phyloP scores from a whole-genome alignment of 2,888 invertebrate species.

The Didymodactylos carnosus region DNA sequence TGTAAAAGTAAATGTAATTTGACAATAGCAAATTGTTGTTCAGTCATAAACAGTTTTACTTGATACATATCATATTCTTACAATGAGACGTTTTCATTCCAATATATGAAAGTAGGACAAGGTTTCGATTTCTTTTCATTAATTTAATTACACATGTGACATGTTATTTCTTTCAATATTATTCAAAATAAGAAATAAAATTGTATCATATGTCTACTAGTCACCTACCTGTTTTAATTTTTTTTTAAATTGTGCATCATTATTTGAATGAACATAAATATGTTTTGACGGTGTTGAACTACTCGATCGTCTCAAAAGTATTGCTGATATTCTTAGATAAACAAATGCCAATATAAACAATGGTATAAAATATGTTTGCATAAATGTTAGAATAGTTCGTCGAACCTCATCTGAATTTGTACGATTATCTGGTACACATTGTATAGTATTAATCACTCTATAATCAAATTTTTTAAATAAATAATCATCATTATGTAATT shows the following conservation, averaged over 20 bases:
- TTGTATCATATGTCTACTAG: too few species aligned
- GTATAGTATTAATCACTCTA: background rate
- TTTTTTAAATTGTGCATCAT: background rate
- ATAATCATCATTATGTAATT: background rate
- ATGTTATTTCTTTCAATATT: too few species aligned
- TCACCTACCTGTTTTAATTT: background rate
- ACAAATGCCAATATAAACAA: background rate
- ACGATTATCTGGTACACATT: background rate
- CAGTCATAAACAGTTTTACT: too few species aligned
- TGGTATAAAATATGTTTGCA: background rate
- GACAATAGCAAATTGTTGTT: too few species aligned
- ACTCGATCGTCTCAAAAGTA: background rate
- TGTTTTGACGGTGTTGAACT: background rate
- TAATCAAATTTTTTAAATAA: background rate
- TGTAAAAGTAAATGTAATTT: too few species aligned
- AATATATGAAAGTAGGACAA: too few species aligned
- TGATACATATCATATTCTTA: too few species aligned
- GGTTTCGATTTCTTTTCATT: too few species aligned
- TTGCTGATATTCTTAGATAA: background rate
- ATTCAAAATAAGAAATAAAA: too few species aligned
- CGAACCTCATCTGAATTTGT: background rate
- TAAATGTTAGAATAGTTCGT: background rate
- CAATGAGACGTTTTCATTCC: too few species aligned
- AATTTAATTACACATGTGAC: too few species aligned
- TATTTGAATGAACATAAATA: background rate